phyloP scores from a whole-genome alignment of 2,888 invertebrate species.

The Chaetogeoica ovagalla region DNA sequence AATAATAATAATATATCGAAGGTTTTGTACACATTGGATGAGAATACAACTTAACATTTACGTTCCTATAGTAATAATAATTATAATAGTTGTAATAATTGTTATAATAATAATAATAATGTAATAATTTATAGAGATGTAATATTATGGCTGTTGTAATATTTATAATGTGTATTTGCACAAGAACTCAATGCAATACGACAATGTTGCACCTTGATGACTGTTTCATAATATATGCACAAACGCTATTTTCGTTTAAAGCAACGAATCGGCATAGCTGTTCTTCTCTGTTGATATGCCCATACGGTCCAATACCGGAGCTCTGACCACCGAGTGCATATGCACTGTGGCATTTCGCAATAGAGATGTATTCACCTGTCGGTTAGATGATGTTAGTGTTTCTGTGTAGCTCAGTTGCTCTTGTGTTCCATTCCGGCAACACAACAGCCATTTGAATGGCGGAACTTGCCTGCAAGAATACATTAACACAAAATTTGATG shows the following conservation, averaged over 20 bases:
- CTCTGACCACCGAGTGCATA: slow-evolving; percentile 43
- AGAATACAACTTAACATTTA: slow-evolving; percentile 23
- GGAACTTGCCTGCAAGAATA: slow-evolving; percentile 55
- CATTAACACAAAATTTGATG: not conserved
- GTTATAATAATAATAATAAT: not conserved
- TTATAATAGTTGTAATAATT: not conserved
- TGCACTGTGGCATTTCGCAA: slow-evolving; percentile 50
- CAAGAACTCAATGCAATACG: too few relatives aligned
- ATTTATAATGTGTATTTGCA: not conserved
- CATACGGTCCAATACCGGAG: slow-evolving; percentile 43
- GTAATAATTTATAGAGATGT: slow-evolving; percentile 27
- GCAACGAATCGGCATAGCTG: slow-evolving; percentile 50
- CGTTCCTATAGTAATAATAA: slow-evolving; percentile 6
- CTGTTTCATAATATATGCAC: not conserved
- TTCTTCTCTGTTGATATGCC: slow-evolving; percentile 45
- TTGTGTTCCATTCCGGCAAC: slow-evolving; percentile 53
- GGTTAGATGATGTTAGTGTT: slow-evolving; percentile 55
- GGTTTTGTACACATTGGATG: slow-evolving; percentile 30
- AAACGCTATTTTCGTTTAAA: slow-evolving; percentile 2
- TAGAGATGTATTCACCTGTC: slow-evolving; percentile 53
- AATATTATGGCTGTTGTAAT: slow-evolving; percentile 12
- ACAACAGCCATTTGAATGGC: slow-evolving; percentile 55
- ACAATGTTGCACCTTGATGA: not conserved
- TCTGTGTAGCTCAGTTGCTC: slow-evolving; percentile 56
- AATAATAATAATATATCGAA: slow-evolving; percentile 19